Base-by-base conservation (phyloP, 2,888 invertebrate species). In the Rhodophaea formosa region DNA sequence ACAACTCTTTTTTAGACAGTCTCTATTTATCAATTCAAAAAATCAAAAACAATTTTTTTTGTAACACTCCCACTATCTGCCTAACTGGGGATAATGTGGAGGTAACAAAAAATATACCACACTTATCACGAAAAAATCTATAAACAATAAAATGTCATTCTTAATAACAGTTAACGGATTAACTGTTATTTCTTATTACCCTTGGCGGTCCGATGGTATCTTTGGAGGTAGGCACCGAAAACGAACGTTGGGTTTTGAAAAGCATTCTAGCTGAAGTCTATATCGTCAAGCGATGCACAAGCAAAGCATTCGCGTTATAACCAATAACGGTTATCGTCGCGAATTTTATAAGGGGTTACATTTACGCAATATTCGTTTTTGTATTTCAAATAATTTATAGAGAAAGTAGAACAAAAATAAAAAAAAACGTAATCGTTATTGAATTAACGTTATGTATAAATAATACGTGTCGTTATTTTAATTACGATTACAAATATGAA, bases 221-320 rank as follows among this genome's bases (percentile, higher is more conserved):
- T 92, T 97, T 97, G 61, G 97, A 95, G 44, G 97, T 96, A 65
- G 97, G 97, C 88, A 97, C 96, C 77, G 97, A 97, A 87, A 97
- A 97, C 70, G 97, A 97, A 79, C 97, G 94, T 92, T 97, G 97
- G 70, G 97, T 97, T 93, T 97, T 97, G 91, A 97, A 97, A 91
- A 95, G 94, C 93, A 96, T 95, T 92, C 95, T 93, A 88, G 94
- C 94, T 82, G 93, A 85, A 49, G 82, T 79, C 89, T 90, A 81
- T 60, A 60, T 61, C 62, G 47, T 62, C 53, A 82, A 81, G 83
- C 82, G 76, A 75, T 79, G 79, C 80, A 78, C 16, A 47, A 47
- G 47, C 56, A 29, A n/a, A 42, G 7, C 35, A 49, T 56, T 49
- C 56, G 42, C 59, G 64, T 46, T 55, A 49, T 57, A 59, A 59